Conservation (phyloP, 2,888 invertebrate genomes). For the Sericinus montela region DNA sequence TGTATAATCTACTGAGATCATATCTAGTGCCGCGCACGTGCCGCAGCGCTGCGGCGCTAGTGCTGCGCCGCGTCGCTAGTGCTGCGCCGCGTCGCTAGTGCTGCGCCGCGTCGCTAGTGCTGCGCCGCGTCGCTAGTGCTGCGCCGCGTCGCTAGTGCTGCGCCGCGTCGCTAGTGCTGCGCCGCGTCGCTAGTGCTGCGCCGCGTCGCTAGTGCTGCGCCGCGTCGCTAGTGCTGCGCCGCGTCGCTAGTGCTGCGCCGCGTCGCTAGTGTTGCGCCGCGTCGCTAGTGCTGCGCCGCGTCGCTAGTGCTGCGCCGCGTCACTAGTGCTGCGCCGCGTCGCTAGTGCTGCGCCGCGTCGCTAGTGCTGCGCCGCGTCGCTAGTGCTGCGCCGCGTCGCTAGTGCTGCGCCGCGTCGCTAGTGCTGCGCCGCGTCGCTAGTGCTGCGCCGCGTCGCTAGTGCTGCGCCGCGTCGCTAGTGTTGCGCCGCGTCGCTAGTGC, state of each 20-base stretch:
- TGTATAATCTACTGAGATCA: too few relatives aligned
- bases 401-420: neutral
- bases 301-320: constrained; percentile 45
- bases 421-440: constrained; percentile 36
- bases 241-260: constrained; percentile 63
- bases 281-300: constrained; percentile 49
- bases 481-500: too few relatives aligned
- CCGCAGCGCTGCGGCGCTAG: neutral
- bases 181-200: too few relatives aligned
- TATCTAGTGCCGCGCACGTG: too few relatives aligned
- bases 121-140: constrained; percentile 45
- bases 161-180: constrained; percentile 51
- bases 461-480: too few relatives aligned
- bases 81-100: constrained; percentile 54
- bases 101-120: constrained; percentile 55
- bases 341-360: too few relatives aligned
- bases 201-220: too few relatives aligned
- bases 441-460: too few relatives aligned
- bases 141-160: constrained; percentile 52
- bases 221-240: too few relatives aligned
- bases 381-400: neutral
- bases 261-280: constrained; percentile 42
- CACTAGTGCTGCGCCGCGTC: too few relatives aligned
- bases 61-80: neutral
- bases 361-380: too few relatives aligned